Base-by-base conservation (phyloP, 2,113 vertebrate genomes). In the Apaloderma vittatum region DNA sequence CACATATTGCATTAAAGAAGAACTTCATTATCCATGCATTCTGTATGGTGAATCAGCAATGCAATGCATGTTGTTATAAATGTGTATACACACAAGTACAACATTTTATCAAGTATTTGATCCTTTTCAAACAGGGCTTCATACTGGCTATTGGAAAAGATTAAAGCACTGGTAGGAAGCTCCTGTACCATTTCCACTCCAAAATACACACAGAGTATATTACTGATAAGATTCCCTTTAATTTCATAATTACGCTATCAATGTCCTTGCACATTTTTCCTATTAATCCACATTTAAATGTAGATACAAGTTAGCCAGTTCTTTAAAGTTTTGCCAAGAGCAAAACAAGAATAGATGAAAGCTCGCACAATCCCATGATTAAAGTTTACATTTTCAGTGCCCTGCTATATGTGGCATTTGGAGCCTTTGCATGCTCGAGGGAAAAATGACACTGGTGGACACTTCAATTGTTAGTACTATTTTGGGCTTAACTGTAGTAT, bases 281-380 rank as follows among this genome's bases (percentile, higher is more conserved):
- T 82, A 93, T 90, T 96, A 77, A 76, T 32, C 73, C 21, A 45
- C 32, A 67, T 57, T 94, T 91, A 74, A 93, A 57, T 67, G 88
- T 70, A 45, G 65, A 86, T 87, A 87, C 34, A 58, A 95, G 23
- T 75, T 88, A 61, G 22, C 29, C 52, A 73, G 63, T 88, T 94
- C 91, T 95, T 95, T 92, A 90, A 94, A 91, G 65, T 43, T 92
- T 94, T 93, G 89, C 92, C 85, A 94, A 80, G 67, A 45, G 30
- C 49, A 94, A 62, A 80, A 86, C 36, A 92, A 72, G 65, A 95
- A 62, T 81, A 86, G 85, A 95, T 97, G 70, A 96, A 93, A 93
- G 78, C 55, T 91, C 46, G 37, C 14, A 72, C 72, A 94, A 91
- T 45, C 88, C 52, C 84, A 36, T 77, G 73, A 37, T n/a, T 89